Base-by-base conservation (phyloP, 2,113 vertebrate species). In the Syrrhaptes paradoxus region DNA sequence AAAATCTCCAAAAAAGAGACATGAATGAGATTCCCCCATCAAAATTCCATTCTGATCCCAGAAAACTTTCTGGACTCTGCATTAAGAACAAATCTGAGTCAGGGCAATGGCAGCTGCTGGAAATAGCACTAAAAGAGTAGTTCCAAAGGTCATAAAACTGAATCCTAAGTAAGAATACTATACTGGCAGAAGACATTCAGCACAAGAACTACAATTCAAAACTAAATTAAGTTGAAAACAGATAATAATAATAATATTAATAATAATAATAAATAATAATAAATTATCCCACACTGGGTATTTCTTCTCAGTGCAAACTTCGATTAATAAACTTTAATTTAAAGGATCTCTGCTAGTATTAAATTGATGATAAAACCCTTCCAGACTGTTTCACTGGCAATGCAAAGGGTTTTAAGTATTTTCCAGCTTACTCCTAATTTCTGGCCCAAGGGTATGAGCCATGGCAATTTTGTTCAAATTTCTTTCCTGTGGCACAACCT, bases 261-360 rank as follows among this genome's bases (percentile, higher is more conserved):
- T 41, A 41, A 13, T 41, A 41, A 41, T 41, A 41, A 41, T 41
- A 41, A 41, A 41, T 41, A 41, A 41, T 41, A 41, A 41, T 41
- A 41, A 41, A 41, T 41, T 28, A 13, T 45, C 4, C 16, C 12
- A 57, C 3, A 1, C 6, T 13, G 2, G 45, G 0, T 6, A 57
- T 52, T 68, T 55, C 18, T 74, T 52, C 29, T 67, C 22, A 52
- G 11, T 31, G 31, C 3, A 71, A 57, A 43, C 3, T 36, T 46
- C 22, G 8, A 55, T 10, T 13, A 36, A 31, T 36, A 58, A 43
- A 3, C 1, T 75, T 48, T 70, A 57, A 34, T 41, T 58, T 90
- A 65, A 80, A 67, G 7, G 9, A 48, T 51, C 4, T 63, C 20
- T 63, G 15, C 15, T 10, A 57, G 15, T 1, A 45, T 6, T n/a